These are phyloP conservation scores for Willisornis vidua DNA, from an alignment of 2,113 vertebrate species.

Conservation along the genomic window DNA sequence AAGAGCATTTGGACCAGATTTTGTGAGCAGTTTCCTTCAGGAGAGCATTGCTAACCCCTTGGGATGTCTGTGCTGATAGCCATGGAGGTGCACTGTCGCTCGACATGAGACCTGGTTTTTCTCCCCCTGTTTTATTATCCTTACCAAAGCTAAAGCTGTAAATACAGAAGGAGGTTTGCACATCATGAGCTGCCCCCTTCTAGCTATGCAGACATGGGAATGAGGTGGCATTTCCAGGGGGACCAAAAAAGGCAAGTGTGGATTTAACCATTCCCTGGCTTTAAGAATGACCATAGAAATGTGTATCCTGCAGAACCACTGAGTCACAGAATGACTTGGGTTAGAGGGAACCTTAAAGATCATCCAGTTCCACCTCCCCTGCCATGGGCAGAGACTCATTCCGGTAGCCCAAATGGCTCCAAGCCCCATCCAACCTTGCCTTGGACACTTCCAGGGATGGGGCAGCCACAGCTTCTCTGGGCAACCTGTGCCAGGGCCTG, in stretches of 20 bases:
- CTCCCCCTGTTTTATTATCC: background rate
- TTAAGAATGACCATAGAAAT: background rate
- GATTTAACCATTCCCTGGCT: background rate
- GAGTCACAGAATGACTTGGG: background rate
- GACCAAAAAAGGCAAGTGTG: background rate
- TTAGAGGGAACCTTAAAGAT: background rate
- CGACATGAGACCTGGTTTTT: fast-evolving
- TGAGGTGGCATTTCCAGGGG: background rate
- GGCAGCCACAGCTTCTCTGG: background rate
- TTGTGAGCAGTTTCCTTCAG: background rate
- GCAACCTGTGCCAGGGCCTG: background rate
- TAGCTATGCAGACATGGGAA: background rate
- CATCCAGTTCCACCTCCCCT: background rate
- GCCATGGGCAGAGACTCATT: background rate
- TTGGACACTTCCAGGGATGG: background rate
- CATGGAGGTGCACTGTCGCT: fast-evolving
- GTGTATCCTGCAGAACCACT: background rate
- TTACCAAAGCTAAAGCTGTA: background rate
- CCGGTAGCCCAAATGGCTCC: background rate
- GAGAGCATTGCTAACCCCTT: background rate
- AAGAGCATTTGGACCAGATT: background rate
- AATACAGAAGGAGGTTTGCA: background rate
- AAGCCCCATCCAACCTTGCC: fast-evolving
- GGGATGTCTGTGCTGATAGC: background rate
- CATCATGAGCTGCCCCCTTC: background rate